A percentile compares a stretch with the other conserved stretches of the same genome.
Conservation (phyloP, 2,797 vertebrate genomes). For the Spizella passerina region DNA sequence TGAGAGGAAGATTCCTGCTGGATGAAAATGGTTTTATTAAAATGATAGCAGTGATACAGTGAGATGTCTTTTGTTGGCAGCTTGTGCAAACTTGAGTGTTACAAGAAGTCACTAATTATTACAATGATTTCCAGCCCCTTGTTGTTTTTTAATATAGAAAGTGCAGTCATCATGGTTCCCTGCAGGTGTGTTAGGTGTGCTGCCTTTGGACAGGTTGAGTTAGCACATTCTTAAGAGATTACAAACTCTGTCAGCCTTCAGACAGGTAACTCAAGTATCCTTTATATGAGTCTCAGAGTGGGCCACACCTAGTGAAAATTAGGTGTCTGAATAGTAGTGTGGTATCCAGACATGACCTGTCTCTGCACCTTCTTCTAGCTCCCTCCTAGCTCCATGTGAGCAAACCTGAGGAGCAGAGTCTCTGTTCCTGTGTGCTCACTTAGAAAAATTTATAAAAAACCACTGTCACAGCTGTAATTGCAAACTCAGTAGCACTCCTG, state of each 20-base stretch:
- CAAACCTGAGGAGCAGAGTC: background rate
- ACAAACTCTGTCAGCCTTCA: background rate
- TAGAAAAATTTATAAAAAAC: fast-evolving
- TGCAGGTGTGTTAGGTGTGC: background rate
- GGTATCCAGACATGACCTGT: background rate
- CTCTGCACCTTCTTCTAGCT: background rate
- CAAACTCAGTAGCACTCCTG: background rate
- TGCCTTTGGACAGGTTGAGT: background rate
- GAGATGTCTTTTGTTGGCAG: background rate
- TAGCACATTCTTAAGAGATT: background rate
- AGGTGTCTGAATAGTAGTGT: background rate
- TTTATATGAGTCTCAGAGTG: background rate
- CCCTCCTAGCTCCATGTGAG: background rate
- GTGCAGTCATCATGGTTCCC: background rate
- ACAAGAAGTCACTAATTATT: background rate
- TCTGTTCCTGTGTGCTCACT: background rate
- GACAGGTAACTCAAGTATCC: background rate
- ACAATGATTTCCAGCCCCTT: background rate
- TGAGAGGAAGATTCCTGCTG: background rate
- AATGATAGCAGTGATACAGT: too few relatives aligned
- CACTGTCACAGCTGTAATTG: background rate
- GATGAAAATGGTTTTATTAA: background rate
- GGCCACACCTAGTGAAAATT: background rate
- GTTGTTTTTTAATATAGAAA: background rate
- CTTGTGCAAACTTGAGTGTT: background rate